Evolutionary conservation across 2,113 vertebrate species (phyloP), one percentile per base, ranked within the genome.

Genomic region (Nothobranchius kuhntae): DNA sequence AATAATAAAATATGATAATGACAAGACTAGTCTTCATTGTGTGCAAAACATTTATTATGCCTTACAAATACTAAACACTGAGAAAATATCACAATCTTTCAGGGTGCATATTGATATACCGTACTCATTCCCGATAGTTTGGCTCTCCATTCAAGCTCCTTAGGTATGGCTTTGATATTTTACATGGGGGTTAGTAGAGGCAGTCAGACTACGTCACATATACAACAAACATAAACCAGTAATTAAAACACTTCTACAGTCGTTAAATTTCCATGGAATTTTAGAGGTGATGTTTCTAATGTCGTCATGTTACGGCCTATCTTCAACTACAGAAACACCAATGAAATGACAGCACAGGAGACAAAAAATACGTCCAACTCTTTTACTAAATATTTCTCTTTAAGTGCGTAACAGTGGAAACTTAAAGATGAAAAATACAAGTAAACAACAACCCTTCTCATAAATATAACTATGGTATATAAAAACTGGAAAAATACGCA

Each of bases 401-500:
- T 47, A 59, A 67, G 70, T 77, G 71, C 60, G 48, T 67, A 65
- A 71, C 38, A 55, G 83, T 86, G 81, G 87, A 84, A 90, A 88
- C 82, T 71, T 63, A 61, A 82, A 17, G 53, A 84, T 73, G 69
- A 80, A 46, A 59, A 67, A 70, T 72, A 80, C 73, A 79, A 66
- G 69, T 81, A 68, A 60, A 86, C 77, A 66, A 86, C 81, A 74
- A 75, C 69, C 90, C 69, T 52, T 86, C 73, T 76, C 82, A 91
- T 84, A 90, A 92, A 92, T 89, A 89, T 77, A 89, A 87, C 83
- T 88, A 90, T 90, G 84, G 78, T 78, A 86, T 92, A 92, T 72
- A 90, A 92, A 90, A 89, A 81, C 76, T 89, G 79, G 76, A 91
- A 91, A 92, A 92, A 92, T 92, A 92, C 81, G 81, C 87, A 89